Percentiles rank a stretch among this genome's conserved stretches.
Conservation (phyloP, 2,888 invertebrate genomes). For the Eudasyphora cyanicolor region DNA sequence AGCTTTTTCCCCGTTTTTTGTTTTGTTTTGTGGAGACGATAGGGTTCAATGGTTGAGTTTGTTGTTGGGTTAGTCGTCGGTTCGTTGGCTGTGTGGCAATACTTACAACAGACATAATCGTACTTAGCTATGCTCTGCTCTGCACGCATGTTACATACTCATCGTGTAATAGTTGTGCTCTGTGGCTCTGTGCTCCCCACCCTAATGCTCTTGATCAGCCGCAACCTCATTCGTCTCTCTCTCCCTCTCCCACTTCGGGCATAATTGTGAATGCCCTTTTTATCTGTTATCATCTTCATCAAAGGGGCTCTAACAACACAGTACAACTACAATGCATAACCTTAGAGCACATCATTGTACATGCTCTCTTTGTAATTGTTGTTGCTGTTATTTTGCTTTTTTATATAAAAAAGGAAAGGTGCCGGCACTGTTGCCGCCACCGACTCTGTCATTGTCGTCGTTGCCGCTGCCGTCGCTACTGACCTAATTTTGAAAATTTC, state of each 20-base stretch:
- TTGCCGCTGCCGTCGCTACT: slow-evolving; percentile 45
- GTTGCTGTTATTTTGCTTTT: neutral
- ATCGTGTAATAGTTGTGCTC: neutral
- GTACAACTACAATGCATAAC: slow-evolving; percentile 12
- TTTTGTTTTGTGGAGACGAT: neutral
- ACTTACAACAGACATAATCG: neutral
- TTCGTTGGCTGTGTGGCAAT: neutral
- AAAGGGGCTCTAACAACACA: slow-evolving; percentile 18
- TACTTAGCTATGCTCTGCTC: no score
- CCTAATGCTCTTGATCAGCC: neutral
- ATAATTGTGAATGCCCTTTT: slow-evolving; percentile 51
- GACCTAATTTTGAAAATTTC: slow-evolving; percentile 56
- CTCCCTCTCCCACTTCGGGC: neutral
- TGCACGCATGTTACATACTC: slow-evolving; percentile 8
- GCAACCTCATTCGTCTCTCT: neutral
- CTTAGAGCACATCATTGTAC: neutral
- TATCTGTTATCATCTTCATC: slow-evolving; percentile 44
- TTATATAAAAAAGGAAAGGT: slow-evolving; percentile 32
- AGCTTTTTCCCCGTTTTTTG: no score
- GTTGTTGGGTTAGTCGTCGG: neutral
- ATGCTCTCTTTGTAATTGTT: slow-evolving; percentile 7
- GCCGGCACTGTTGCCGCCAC: slow-evolving; percentile 49
- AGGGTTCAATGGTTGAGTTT: slow-evolving; percentile 6
- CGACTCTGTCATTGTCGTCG: slow-evolving; percentile 20
- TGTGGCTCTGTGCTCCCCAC: neutral